These are phyloP conservation scores for Panthera tigris DNA, from an alignment of 2,113 vertebrate species.

Conservation along the genomic window DNA sequence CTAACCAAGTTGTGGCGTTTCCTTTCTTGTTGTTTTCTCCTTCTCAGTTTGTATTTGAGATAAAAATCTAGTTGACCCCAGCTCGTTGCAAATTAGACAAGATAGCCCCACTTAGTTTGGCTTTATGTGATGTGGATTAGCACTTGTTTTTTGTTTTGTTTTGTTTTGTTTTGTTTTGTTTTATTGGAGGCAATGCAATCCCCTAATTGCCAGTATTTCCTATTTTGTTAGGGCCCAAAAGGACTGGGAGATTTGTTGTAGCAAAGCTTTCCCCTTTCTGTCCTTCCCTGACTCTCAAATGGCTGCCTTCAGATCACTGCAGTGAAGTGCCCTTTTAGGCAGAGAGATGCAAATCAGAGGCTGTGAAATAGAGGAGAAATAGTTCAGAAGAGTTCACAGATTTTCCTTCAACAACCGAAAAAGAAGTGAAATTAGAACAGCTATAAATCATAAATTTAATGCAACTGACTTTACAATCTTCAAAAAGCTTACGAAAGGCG, in stretches of 20 bases:
- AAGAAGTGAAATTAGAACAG: constrained; percentile 20
- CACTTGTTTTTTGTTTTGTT: constrained; percentile 47
- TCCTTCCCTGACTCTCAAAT: constrained; percentile 56
- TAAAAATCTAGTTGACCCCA: constrained; percentile 83
- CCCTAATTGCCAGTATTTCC: constrained; percentile 51
- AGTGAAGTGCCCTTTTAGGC: neutral
- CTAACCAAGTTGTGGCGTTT: constrained; percentile 78
- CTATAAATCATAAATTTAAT: constrained; percentile 44
- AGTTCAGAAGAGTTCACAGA: neutral
- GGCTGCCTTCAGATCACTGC: constrained; percentile 11
- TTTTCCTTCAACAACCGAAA: constrained; percentile 5
- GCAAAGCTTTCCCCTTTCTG: constrained; percentile 41
- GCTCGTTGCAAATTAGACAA: constrained; percentile 73
- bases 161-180: neutral
- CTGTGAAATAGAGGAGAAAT: neutral
- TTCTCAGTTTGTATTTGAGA: constrained; percentile 78
- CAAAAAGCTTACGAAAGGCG: constrained; percentile 28
- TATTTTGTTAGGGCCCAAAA: constrained; percentile 61
- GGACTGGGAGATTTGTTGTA: neutral
- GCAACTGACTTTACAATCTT: constrained; percentile 27
- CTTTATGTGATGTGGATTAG: constrained; percentile 71
- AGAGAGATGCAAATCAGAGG: neutral
- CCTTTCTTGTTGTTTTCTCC: constrained; percentile 82
- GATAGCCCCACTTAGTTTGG: constrained; percentile 47
- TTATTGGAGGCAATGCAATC: constrained; percentile 43